A percentile compares a stretch with the other conserved stretches of the same genome.
phyloP scores from a whole-genome alignment of 2,113 vertebrate genomes.

The Conger conger region DNA sequence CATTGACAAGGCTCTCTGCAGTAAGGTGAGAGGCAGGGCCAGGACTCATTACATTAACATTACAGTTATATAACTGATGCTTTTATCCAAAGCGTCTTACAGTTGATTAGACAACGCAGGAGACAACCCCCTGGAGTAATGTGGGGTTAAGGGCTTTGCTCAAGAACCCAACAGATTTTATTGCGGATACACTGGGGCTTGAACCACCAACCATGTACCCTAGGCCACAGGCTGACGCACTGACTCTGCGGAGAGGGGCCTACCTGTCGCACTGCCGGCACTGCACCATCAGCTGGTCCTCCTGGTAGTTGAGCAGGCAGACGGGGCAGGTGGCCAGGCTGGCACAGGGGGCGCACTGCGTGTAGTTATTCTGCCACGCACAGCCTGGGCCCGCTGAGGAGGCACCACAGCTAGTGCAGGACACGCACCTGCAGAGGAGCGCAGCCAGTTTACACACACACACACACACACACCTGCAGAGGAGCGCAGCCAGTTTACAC shows the following conservation, averaged over 20 bases:
- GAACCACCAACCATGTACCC: too few species aligned
- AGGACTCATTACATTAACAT: too few species aligned
- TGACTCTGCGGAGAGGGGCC: slow-evolving; percentile 15
- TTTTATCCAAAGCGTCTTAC: too few species aligned
- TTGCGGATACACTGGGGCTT: too few species aligned
- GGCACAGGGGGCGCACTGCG: slow-evolving; percentile 88
- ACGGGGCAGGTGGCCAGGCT: slow-evolving; percentile 84
- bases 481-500: not conserved
- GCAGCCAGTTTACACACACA: slow-evolving; percentile 9
- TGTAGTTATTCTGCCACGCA: slow-evolving; percentile 97
- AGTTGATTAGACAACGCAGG: too few species aligned
- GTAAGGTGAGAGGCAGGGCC: too few species aligned
- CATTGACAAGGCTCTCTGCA: too few species aligned
- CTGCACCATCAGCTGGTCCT: slow-evolving; percentile 90
- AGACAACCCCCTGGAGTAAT: too few species aligned
- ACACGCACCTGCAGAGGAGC: slow-evolving; percentile 82
- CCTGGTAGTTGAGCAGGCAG: slow-evolving; percentile 77
- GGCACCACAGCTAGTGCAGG: slow-evolving; percentile 90
- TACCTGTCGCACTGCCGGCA: slow-evolving; percentile 94
- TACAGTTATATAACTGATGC: too few species aligned
- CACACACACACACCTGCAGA: slow-evolving; percentile 61
- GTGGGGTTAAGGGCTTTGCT: too few species aligned
- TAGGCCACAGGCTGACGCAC: too few species aligned
- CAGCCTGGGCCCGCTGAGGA: slow-evolving; percentile 84
- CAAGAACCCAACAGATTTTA: too few species aligned